A percentile compares a stretch with the other conserved stretches of the same genome.
Evolutionary conservation across 2,113 vertebrate genomes (phyloP).

Genomic region (Prietella phreatophila): DNA sequence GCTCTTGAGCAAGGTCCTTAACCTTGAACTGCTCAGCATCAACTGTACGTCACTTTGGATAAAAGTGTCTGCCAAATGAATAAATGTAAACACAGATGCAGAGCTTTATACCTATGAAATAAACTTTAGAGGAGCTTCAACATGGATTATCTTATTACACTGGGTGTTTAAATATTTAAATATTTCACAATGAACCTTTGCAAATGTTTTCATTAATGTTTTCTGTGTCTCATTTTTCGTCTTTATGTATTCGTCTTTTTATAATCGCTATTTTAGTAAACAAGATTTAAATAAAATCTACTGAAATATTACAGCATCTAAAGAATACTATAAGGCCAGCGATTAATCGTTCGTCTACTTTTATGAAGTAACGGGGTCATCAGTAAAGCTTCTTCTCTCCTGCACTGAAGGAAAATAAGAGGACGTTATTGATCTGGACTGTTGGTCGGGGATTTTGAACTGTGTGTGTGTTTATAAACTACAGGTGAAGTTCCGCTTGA

Average conservation of each 20-base stretch:
- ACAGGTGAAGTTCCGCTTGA: slow-evolving; percentile 78
- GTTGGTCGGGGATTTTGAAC: slow-evolving; percentile 77
- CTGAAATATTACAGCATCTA: slow-evolving; percentile 52
- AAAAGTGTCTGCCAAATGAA: not conserved
- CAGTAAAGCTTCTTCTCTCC: slow-evolving; percentile 58
- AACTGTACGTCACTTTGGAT: not conserved
- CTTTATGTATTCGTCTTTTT: not conserved
- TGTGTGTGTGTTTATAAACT: slow-evolving; percentile 73
- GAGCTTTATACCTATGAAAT: not conserved
- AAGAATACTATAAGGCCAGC: slow-evolving; percentile 60
- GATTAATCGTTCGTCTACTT: slow-evolving; percentile 65
- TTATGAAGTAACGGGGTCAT: slow-evolving; percentile 65
- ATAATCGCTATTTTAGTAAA: not conserved
- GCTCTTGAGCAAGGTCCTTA: not conserved
- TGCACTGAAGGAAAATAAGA: slow-evolving; percentile 53
- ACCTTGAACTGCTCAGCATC: not conserved
- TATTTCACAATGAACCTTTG: not conserved
- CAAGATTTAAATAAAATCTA: not conserved
- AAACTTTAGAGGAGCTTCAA: not conserved
- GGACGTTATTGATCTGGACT: slow-evolving; percentile 74
- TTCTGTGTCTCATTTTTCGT: not conserved
- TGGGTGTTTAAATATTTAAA: too few species aligned
- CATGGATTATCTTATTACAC: not conserved
- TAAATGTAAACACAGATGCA: not conserved
- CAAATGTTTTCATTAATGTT: not conserved